Conservation (phyloP, 2,113 vertebrate genomes). For the Lampris incognitus region DNA sequence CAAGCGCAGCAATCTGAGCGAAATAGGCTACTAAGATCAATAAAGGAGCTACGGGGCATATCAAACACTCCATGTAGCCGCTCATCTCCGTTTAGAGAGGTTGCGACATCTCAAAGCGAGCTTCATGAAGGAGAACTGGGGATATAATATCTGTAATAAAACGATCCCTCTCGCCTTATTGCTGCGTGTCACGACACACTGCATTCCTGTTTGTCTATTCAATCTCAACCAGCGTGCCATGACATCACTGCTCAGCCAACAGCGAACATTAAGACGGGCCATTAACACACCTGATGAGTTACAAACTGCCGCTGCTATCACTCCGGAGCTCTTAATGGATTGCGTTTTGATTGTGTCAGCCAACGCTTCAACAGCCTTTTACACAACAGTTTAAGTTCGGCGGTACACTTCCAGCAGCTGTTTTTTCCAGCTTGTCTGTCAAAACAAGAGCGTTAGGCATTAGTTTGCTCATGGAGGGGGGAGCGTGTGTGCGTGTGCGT, state of each 20-base stretch:
- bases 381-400: slow-evolving; percentile 71
- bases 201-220: slow-evolving; percentile 65
- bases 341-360: slow-evolving; percentile 82
- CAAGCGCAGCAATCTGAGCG: too few relatives aligned
- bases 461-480: slow-evolving; percentile 25
- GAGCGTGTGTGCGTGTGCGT: slow-evolving; percentile 1
- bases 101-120: slow-evolving; percentile 45
- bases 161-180: slow-evolving; percentile 48
- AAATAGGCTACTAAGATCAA: too few relatives aligned
- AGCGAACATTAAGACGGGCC: slow-evolving; percentile 71
- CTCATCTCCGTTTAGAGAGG: slow-evolving; percentile 4
- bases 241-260: slow-evolving; percentile 64
- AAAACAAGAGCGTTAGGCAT: slow-evolving; percentile 77
- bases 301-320: slow-evolving; percentile 77
- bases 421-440: slow-evolving; percentile 81
- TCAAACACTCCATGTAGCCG: background rate
- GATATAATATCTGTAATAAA: slow-evolving; percentile 63
- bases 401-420: slow-evolving; percentile 81
- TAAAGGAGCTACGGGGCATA: too few relatives aligned
- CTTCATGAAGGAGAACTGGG: slow-evolving; percentile 34
- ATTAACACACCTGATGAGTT: slow-evolving; percentile 82
- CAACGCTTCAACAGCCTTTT: slow-evolving; percentile 70
- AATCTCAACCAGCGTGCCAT: slow-evolving; percentile 61
- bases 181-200: slow-evolving; percentile 71
- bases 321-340: slow-evolving; percentile 87